Base-by-base conservation (phyloP, 2,113 vertebrate species). In the Gavia stellata region DNA sequence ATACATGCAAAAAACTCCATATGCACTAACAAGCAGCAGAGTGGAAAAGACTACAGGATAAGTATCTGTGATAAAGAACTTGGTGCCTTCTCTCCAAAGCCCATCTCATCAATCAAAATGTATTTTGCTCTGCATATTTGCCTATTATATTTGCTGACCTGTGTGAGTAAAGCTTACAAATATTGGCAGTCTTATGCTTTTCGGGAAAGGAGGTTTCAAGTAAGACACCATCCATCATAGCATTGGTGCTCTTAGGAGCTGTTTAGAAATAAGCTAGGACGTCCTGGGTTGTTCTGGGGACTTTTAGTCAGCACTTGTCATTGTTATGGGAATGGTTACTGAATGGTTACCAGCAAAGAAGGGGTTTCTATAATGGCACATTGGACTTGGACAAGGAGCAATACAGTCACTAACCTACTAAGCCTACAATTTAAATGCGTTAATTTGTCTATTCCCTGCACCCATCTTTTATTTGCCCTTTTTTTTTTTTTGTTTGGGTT, bases 101-200 rank as follows among this genome's bases (percentile, higher is more conserved):
- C 24, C 0, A 0, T 73, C 85, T 91, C 93, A 96, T 94, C 87
- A 95, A 92, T 97, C 94, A 95, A 94, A 93, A 93, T 53, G 52
- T 58, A 90, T 94, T 96, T 90, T 88, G 38, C 55, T 77, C 74
- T 89, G 71, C 63, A 42, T 91, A 91, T 97, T 92, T 96, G 81
- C 84, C 67, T 94, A 49, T 90, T 91, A 36, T 71, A 94, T 91
- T 95, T 96, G 85, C 91, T 96, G 94, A 94, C 96, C 68, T 52
- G 50, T 44, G 71, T 70, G 63, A 88, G 59, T 73, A 93, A 87
- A 90, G 45, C 89, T 70, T 81, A 86, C 52, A 87, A 81, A 88
- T 92, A 94, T 40, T 91, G 91, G 83, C 82, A 90, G 59, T 9
- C 81, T 66, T 66, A 50, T 73, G 71, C 71, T 67, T 92, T 94